Base-by-base conservation (phyloP, 2,113 vertebrate species). In the Ceuthmochares aereus region DNA sequence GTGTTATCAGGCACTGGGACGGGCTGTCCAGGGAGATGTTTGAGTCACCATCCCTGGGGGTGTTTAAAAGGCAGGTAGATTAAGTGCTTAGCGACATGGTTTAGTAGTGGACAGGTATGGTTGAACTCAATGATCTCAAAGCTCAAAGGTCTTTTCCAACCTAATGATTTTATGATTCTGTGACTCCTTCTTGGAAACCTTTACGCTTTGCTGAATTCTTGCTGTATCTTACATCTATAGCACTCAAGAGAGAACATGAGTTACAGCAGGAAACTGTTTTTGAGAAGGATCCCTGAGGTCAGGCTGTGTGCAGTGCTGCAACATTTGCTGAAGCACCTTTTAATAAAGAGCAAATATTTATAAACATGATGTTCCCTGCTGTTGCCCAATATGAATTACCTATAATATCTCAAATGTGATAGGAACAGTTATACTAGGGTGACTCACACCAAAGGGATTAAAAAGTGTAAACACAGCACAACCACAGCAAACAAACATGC, bases 341-440 rank as follows among this genome's bases (percentile, higher is more conserved):
- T 85, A 69, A 90, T 77, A 83, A 73, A 76, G 25, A 91, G 37
- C 11, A 91, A 90, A 73, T 83, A 80, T 88, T 94, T 93, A 87
- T 76, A 92, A 88, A 66, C 43, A 29, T 25, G 4, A 4, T 73
- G 22, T 76, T 51, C 32, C 77, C 68, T 66, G n/a, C 70, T 56
- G 36, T 56, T 85, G 74, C 78, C 54, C 29, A 45, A 40, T 26
- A 58, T 66, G 78, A 90, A 83, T 45, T 45, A 66, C 62, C 43
- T 88, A 62, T 40, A 83, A 15, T 40, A 62, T 73, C 54, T 66
- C 62, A 83, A 73, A 66, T 36, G 32, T 26, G 26, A 22, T 66
- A 45, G n/a, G 54, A 91, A 51, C 3, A 5, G 21, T 37, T 79
- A 78, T 34, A 29, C 11, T 36, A 52, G 54, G 59, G 36, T 85